phyloP scores from a whole-genome alignment of 64 coral and sea anemone species.

The Actinia tenebrosa region DNA sequence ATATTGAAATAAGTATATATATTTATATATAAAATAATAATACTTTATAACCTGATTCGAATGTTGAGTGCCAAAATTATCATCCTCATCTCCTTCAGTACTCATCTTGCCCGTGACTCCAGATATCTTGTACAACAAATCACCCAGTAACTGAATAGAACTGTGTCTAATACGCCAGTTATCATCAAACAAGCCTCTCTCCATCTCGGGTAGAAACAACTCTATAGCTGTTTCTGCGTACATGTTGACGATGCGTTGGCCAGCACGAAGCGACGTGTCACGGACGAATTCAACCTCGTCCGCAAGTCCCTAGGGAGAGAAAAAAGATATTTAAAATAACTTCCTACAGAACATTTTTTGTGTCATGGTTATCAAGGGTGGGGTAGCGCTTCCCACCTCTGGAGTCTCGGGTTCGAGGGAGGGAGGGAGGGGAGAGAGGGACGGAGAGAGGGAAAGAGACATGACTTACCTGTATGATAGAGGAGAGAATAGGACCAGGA shows the following conservation, averaged over 20 bases:
- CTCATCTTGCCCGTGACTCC: conserved; percentile 98
- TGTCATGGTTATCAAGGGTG: neutral
- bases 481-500: conserved; percentile 73
- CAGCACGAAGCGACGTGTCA: conserved; percentile 86
- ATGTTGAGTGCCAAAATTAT: conserved; percentile 91
- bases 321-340: neutral
- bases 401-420: neutral
- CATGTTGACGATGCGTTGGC: conserved; percentile 87
- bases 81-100: conserved; percentile 95
- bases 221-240: conserved; percentile 88
- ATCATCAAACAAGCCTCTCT: conserved; percentile 93
- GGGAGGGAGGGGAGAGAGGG: neutral
- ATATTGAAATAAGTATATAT: neutral
- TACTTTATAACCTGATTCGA: conserved; percentile 75
- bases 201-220: conserved; percentile 83
- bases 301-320: conserved; percentile 60
- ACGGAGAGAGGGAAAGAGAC: neutral
- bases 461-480: conserved; percentile 75
- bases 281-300: conserved; percentile 94
- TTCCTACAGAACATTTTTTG: neutral
- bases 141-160: conserved; percentile 90
- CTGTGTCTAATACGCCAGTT: conserved; percentile 97
- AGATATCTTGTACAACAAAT: conserved; percentile 89
- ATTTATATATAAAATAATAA: no score
- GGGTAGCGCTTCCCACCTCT: no score